phyloP scores from a whole-genome alignment of 2,797 vertebrate species.

The Rhyacichthys aspro region DNA sequence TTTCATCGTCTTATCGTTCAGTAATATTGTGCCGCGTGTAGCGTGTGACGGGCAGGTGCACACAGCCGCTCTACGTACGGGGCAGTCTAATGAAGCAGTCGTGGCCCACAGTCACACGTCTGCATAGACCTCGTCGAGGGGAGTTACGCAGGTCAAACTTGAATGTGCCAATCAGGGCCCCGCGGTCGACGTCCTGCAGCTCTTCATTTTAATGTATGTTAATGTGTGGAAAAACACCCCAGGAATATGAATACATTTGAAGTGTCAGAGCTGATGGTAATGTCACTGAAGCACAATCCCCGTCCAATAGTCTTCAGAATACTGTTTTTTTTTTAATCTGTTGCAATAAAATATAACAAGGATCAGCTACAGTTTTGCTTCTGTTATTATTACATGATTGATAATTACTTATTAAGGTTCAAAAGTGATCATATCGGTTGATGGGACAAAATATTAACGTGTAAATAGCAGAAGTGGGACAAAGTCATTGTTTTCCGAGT shows the following conservation, averaged over 20 bases:
- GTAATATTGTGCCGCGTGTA: background rate
- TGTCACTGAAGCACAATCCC: constrained; percentile 12
- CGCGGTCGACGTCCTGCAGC: constrained; percentile 5
- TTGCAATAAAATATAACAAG: too few species aligned
- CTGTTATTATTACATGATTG: too few species aligned
- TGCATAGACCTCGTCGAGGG: constrained; percentile 11
- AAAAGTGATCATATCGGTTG: too few species aligned
- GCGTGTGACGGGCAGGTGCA: constrained; percentile 3
- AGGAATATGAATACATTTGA: constrained; percentile 49
- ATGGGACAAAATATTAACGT: too few species aligned
- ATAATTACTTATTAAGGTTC: too few species aligned
- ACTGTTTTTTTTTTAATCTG: too few species aligned
- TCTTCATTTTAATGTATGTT: constrained; percentile 53
- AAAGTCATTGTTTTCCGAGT: too few species aligned
- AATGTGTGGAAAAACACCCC: constrained; percentile 44
- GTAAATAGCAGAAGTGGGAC: too few species aligned
- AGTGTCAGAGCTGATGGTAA: constrained; percentile 18
- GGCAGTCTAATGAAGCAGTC: constrained; percentile 28
- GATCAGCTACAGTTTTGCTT: too few species aligned
- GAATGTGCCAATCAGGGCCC: constrained; percentile 9
- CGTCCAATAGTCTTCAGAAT: too few species aligned
- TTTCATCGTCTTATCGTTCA: background rate
- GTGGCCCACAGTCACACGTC: constrained; percentile 29
- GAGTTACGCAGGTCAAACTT: constrained; percentile 22
- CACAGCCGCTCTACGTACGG: constrained; percentile 4